A percentile compares a stretch with the other conserved stretches of the same genome.
Evolutionary conservation across 2,113 vertebrate genomes (phyloP).

Genomic region (Sisor rabdophorus): DNA sequence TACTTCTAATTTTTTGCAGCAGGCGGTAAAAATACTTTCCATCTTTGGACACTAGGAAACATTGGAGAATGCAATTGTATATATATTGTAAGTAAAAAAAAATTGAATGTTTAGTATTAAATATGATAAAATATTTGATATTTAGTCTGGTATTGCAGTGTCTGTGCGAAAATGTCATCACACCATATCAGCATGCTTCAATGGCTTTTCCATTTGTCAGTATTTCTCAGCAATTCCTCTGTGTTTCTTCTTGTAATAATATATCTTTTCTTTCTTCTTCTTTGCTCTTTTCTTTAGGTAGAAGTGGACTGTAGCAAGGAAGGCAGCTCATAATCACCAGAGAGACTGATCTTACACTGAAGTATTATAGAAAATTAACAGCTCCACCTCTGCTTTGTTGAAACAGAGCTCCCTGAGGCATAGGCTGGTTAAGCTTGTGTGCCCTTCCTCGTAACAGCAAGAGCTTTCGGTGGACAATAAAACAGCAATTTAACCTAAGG

Average conservation of each 20-base stretch:
- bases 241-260: conserved; percentile 47
- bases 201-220: conserved; percentile 62
- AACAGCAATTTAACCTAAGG: conserved; percentile 49
- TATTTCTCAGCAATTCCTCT: conserved; percentile 46
- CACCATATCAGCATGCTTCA: conserved; percentile 54
- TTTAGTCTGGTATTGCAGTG: conserved; percentile 27
- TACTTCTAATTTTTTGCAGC: conserved; percentile 63
- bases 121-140: neutral
- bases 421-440: conserved; percentile 39
- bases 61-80: conserved; percentile 58
- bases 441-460: conserved; percentile 53
- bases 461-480: conserved; percentile 55
- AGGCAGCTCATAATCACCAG: conserved; percentile 54
- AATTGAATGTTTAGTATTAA: neutral
- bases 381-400: conserved; percentile 47
- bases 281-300: conserved; percentile 58
- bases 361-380: conserved; percentile 56
- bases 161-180: conserved; percentile 64
- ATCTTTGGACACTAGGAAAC: conserved; percentile 59
- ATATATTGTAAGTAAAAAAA: too few relatives aligned
- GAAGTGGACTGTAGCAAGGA: conserved; percentile 66
- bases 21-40: conserved; percentile 63
- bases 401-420: conserved; percentile 45
- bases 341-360: conserved; percentile 56
- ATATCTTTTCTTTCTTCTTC: conserved; percentile 13